A percentile compares a stretch with the other conserved stretches of the same genome.
These are phyloP conservation scores for Chaetoderma sp. DNA, from an alignment of 2,888 invertebrate genomes.

Conservation along the genomic window DNA sequence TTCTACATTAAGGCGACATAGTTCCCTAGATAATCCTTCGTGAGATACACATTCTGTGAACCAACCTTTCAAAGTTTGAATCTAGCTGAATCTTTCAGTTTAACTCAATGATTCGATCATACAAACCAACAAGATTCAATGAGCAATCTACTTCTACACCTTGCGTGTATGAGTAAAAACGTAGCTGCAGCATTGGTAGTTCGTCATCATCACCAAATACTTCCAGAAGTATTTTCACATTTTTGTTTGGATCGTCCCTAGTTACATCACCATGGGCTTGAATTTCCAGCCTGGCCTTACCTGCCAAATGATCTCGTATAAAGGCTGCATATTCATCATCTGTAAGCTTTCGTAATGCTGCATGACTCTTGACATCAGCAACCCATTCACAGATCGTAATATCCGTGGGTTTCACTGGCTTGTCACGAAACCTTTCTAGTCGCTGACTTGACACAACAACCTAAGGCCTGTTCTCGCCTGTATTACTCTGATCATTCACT, in stretches of 20 bases:
- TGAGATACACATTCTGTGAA: constrained; percentile 6
- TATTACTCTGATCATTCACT: background rate
- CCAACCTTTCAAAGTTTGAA: constrained; percentile 3
- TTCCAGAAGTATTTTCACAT: constrained; percentile 2
- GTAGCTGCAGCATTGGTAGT: constrained; percentile 9
- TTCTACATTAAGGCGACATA: constrained; percentile 3
- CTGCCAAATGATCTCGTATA: constrained; percentile 8
- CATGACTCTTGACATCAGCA: background rate
- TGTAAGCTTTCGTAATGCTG: background rate
- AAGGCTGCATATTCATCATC: constrained; percentile 1
- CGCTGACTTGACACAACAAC: background rate
- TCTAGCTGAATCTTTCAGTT: constrained; percentile 2
- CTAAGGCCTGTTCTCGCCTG: background rate
- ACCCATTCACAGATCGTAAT: constrained; percentile 12
- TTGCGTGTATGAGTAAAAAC: constrained; percentile 8
- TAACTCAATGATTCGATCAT: constrained; percentile 6
- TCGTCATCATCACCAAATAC: constrained; percentile 14
- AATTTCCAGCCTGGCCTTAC: constrained; percentile 17
- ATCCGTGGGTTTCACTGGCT: constrained; percentile 3
- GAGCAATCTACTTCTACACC: constrained; percentile 11
- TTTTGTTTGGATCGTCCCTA: constrained; percentile 5
- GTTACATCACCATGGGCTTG: constrained; percentile 4
- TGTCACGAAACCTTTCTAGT: constrained; percentile 9
- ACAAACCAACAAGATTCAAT: constrained; percentile 8
- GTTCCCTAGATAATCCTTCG: constrained; percentile 1